Conservation (phyloP, 2,113 vertebrate genomes). For the Perca flavescens region DNA sequence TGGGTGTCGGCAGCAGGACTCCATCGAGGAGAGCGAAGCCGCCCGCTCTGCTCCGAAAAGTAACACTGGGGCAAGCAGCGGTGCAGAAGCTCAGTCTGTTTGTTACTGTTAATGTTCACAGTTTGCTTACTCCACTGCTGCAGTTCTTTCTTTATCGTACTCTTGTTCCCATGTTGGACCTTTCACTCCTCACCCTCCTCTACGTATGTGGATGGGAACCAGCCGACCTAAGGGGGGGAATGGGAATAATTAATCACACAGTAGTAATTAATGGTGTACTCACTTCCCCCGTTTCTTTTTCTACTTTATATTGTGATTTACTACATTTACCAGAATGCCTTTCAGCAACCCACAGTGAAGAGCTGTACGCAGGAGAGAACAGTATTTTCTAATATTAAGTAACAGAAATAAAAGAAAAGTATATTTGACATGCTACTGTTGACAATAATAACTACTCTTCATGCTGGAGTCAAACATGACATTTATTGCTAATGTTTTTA, state of each 20-base stretch:
- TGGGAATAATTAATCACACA: not conserved
- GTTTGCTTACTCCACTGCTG: constrained; percentile 23
- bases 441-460: no score
- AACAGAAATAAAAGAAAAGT: not conserved
- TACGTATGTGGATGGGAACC: constrained; percentile 99
- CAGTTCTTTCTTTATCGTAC: constrained; percentile 3
- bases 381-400: not conserved
- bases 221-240: constrained; percentile 90
- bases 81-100: constrained; percentile 26
- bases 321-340: constrained; percentile 7
- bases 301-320: not conserved
- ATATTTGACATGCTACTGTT: not conserved
- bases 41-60: constrained; percentile 11
- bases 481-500: not conserved
- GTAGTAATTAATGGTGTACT: not conserved
- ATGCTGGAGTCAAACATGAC: not conserved
- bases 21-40: constrained; percentile 19
- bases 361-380: not conserved
- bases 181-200: constrained; percentile 94
- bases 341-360: not conserved
- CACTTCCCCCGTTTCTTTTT: not conserved
- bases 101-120: constrained; percentile 24
- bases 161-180: not conserved
- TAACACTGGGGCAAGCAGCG: constrained; percentile 32
- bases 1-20: constrained; percentile 43